Percentiles rank a stretch among this genome's conserved stretches.
Conservation (phyloP, 2,888 invertebrate species). For the Lapara coniferarum region DNA sequence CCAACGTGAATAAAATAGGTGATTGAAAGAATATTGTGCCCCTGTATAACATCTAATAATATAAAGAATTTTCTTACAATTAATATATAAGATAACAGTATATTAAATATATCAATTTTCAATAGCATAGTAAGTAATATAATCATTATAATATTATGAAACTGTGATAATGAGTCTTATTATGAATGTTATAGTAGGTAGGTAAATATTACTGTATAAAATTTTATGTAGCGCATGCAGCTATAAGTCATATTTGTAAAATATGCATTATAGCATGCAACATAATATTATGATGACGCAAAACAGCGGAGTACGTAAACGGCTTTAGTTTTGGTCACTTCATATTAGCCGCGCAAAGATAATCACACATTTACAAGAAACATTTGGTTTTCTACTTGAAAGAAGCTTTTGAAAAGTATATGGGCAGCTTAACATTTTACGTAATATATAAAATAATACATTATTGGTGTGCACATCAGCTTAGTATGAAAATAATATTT, state of each 20-base stretch:
- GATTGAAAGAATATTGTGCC: not conserved
- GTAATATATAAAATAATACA: not conserved
- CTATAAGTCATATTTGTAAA: not conserved
- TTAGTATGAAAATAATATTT: not conserved
- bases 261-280: not conserved
- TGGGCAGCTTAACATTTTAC: conserved; percentile 1
- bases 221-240: not conserved
- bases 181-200: too few species aligned
- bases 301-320: not conserved
- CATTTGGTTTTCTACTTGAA: conserved; percentile 3
- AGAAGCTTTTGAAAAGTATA: conserved; percentile 3
- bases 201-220: not conserved
- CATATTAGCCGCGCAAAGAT: not conserved
- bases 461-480: too few species aligned
- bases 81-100: too few species aligned
- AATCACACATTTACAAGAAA: conserved; percentile 3
- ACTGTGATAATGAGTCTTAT: too few species aligned
- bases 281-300: not conserved
- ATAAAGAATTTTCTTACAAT: too few species aligned
- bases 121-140: too few species aligned
- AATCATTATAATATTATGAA: too few species aligned
- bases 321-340: conserved; percentile 1
- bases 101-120: too few species aligned
- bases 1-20: not conserved
- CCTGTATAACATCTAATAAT: too few species aligned